phyloP scores from a whole-genome alignment of 1,140 invertebrate genomes.

The Octopus sinensis region DNA sequence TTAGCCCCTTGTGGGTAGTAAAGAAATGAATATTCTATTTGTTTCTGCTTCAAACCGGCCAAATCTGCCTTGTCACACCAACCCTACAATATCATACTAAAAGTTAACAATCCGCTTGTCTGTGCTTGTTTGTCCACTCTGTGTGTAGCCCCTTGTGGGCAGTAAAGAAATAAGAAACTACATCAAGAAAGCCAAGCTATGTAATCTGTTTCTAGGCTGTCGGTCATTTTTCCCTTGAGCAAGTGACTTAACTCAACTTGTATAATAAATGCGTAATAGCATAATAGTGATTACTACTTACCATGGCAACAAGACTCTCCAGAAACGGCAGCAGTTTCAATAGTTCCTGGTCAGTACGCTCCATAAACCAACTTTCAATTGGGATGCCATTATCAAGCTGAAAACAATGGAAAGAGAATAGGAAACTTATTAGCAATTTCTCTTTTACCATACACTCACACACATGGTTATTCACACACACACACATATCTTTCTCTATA shows the following conservation, averaged over 20 bases:
- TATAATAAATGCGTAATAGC: not conserved
- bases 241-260: not conserved
- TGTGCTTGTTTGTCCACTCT: not conserved
- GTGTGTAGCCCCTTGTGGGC: too few relatives aligned
- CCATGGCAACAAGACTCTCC: slow-evolving; percentile 70
- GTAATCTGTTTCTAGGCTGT: not conserved
- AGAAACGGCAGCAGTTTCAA: slow-evolving; percentile 91
- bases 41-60: too few relatives aligned
- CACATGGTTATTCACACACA: too few relatives aligned
- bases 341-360: slow-evolving; percentile 84
- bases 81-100: too few relatives aligned
- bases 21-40: too few relatives aligned
- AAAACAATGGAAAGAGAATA: slow-evolving; percentile 34
- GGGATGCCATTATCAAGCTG: slow-evolving; percentile 95
- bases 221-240: not conserved
- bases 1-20: too few relatives aligned
- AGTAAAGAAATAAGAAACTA: not conserved
- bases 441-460: too few relatives aligned
- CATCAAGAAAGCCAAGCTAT: not conserved
- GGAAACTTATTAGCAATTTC: too few relatives aligned
- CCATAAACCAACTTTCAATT: slow-evolving; percentile 95
- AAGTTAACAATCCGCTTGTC: not conserved
- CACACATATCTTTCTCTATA: too few relatives aligned
- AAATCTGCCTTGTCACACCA: too few relatives aligned
- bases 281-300: slow-evolving; percentile 34